These are phyloP conservation scores for Cephus spinipes DNA, from an alignment of 2,888 invertebrate genomes.

Conservation along the genomic window DNA sequence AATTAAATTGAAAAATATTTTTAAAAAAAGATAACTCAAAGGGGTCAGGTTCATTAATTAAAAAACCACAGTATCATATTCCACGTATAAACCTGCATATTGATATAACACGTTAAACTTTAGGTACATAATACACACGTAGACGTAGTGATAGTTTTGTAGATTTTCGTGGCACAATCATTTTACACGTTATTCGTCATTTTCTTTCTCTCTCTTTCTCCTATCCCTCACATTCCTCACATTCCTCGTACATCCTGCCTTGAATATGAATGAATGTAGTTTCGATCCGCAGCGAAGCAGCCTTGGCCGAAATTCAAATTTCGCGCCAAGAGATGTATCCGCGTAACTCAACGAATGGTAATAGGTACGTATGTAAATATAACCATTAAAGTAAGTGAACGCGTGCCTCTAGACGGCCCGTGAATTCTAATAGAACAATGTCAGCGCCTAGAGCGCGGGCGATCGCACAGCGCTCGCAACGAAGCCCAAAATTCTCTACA, in stretches of 20 bases:
- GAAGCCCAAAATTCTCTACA: too few species aligned
- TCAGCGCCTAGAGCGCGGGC: too few species aligned
- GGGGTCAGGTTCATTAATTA: too few species aligned
- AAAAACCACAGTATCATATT: slow-evolving; percentile 1
- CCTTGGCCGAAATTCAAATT: too few species aligned
- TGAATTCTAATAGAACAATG: too few species aligned
- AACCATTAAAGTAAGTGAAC: background rate
- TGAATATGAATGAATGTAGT: too few species aligned
- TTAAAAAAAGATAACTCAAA: too few species aligned
- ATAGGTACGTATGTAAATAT: background rate
- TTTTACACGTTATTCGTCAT: slow-evolving; percentile 20
- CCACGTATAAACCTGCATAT: slow-evolving; percentile 61
- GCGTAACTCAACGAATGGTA: too few species aligned
- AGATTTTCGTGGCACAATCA: slow-evolving; percentile 31
- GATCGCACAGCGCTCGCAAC: too few species aligned
- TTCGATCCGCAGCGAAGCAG: too few species aligned
- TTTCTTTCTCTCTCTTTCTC: slow-evolving; percentile 11
- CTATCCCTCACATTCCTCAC: slow-evolving; percentile 11
- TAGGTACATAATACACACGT: slow-evolving; percentile 57
- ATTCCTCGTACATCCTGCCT: slow-evolving; percentile 24
- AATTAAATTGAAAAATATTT: too few species aligned
- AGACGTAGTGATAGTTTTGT: slow-evolving; percentile 51
- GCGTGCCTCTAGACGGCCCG: slow-evolving; percentile 1
- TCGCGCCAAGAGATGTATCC: too few species aligned
- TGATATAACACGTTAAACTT: slow-evolving; percentile 62